Conservation (phyloP, 2,888 invertebrate species). For the Drosophila dives region DNA sequence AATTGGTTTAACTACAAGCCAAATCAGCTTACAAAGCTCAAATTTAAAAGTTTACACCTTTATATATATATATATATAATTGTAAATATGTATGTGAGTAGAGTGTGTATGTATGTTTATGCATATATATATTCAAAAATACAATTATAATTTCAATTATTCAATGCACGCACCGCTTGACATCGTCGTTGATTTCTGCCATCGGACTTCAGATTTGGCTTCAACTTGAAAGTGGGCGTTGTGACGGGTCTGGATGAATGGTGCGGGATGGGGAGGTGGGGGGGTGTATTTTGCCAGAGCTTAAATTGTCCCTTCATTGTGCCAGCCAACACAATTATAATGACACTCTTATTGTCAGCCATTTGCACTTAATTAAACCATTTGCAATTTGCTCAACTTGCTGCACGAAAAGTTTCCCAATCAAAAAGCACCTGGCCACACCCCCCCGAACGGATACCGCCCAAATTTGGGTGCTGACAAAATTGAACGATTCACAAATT, state of each 20-base stretch:
- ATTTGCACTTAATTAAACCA: slow-evolving; percentile 78
- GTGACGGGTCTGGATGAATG: slow-evolving; percentile 4
- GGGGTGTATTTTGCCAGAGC: not conserved
- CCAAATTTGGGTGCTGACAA: slow-evolving; percentile 3
- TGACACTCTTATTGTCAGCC: slow-evolving; percentile 74
- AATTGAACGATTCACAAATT: slow-evolving; percentile 35
- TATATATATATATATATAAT: not conserved
- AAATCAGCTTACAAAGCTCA: not conserved
- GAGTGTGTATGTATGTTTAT: not conserved
- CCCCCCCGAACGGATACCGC: not conserved
- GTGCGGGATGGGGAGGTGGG: not conserved
- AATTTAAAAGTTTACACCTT: not conserved
- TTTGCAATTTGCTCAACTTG: slow-evolving; percentile 67
- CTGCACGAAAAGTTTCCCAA: slow-evolving; percentile 37
- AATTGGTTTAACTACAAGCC: not conserved
- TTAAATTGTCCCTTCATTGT: slow-evolving; percentile 38
- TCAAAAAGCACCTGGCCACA: slow-evolving; percentile 20
- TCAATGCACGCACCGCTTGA: slow-evolving; percentile 67
- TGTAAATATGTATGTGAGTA: not conserved
- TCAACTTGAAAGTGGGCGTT: slow-evolving; percentile 54
- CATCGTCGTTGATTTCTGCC: slow-evolving; percentile 3
- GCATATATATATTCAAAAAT: slow-evolving; percentile 23
- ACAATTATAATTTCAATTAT: slow-evolving; percentile 67
- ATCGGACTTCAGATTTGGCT: slow-evolving; percentile 27
- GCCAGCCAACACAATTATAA: slow-evolving; percentile 63